Evolutionary conservation across 2,888 invertebrate species (phyloP).

Genomic region (Hirtodrosophila histrioides): DNA sequence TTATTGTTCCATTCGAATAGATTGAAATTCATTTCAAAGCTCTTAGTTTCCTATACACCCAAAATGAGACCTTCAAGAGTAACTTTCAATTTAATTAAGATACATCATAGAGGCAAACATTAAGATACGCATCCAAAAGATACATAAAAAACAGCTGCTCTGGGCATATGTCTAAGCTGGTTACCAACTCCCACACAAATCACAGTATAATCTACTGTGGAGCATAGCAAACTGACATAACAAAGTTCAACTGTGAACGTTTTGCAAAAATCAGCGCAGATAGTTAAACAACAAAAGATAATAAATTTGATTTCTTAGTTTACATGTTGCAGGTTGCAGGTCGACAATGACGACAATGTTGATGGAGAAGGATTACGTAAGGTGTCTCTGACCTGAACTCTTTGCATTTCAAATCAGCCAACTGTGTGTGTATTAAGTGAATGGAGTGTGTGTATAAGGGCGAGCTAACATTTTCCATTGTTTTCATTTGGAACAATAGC

Average conservation of each 20-base stretch:
- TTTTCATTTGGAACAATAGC: constrained; percentile 56
- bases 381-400: constrained; percentile 77
- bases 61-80: constrained; percentile 22
- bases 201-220: constrained; percentile 35
- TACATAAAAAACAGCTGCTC: constrained; percentile 31
- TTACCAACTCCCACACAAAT: constrained; percentile 59
- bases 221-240: constrained; percentile 73
- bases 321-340: constrained; percentile 21
- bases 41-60: background rate
- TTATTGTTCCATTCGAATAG: constrained; percentile 9
- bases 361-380: constrained; percentile 70
- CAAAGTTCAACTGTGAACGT: constrained; percentile 75
- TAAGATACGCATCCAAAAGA: constrained; percentile 14
- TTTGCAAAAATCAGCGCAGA: too few species aligned
- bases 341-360: constrained; percentile 48
- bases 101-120: too few species aligned
- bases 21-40: constrained; percentile 9
- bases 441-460: constrained; percentile 57
- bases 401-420: constrained; percentile 68
- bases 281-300: constrained; percentile 67
- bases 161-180: constrained; percentile 8
- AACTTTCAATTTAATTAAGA: constrained; percentile 13
- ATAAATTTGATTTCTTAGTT: constrained; percentile 56
- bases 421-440: constrained; percentile 11
- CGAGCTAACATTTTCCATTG: constrained; percentile 62